phyloP scores from a whole-genome alignment of 2,797 vertebrate species.

The Pitangus sulphuratus region DNA sequence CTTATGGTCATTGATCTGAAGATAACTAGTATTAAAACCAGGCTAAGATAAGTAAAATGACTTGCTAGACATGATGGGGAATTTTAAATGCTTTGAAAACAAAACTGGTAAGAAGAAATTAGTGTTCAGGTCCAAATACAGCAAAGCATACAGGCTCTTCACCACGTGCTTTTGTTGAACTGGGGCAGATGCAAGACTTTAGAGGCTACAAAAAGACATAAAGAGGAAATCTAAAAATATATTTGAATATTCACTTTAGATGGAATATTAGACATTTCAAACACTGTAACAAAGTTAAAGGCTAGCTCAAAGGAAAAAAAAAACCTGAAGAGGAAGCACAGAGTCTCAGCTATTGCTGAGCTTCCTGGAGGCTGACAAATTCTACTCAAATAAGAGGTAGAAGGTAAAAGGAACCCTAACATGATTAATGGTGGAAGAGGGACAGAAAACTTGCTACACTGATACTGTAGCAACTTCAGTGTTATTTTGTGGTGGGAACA shows the following conservation, averaged over 20 bases:
- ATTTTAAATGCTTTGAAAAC: background rate
- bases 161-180: background rate
- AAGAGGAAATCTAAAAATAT: background rate
- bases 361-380: background rate
- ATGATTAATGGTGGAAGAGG: rapidly evolving
- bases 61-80: background rate
- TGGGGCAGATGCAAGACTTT: background rate
- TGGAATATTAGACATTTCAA: conserved; percentile 12
- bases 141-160: background rate
- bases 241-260: conserved; percentile 23
- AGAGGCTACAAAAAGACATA: background rate
- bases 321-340: background rate
- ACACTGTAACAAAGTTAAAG: conserved; percentile 26
- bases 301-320: background rate
- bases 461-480: background rate
- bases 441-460: background rate
- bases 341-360: background rate
- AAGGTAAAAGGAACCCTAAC: background rate
- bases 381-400: background rate
- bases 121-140: background rate
- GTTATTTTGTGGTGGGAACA: background rate
- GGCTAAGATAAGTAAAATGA: background rate
- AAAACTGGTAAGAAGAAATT: conserved; percentile 12
- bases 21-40: background rate
- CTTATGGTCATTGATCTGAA: background rate